These are phyloP conservation scores for Scaptomyza tumidula DNA, from an alignment of 2,888 invertebrate genomes.

Conservation along the genomic window DNA sequence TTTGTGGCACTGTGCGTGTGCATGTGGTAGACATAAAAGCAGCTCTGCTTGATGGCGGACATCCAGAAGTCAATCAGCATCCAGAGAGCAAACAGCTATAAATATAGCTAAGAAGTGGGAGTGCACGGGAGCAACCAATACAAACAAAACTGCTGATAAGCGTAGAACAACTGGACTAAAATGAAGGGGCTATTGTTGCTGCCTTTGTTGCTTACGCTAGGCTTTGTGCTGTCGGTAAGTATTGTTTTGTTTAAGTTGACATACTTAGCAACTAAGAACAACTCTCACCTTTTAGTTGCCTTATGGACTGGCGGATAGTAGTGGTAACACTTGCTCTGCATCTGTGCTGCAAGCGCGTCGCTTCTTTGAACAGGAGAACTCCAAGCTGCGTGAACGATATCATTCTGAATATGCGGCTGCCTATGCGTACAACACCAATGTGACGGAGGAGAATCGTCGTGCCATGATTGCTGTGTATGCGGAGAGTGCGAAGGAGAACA, in stretches of 20 bases:
- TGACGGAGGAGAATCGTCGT: constrained; percentile 89
- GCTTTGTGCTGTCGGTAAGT: constrained; percentile 32
- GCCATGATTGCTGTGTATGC: constrained; percentile 80
- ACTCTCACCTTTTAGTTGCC: constrained; percentile 37
- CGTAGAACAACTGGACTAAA: not conserved
- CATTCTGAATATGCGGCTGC: constrained; percentile 86
- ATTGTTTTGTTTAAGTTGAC: not conserved
- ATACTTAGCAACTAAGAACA: not conserved
- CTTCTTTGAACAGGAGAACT: constrained; percentile 87
- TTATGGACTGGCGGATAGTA: constrained; percentile 12
- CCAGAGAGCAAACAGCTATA: not conserved
- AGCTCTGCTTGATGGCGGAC: constrained; percentile 18
- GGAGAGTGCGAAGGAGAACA: constrained; percentile 75
- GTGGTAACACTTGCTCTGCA: constrained; percentile 56
- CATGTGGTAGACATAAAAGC: constrained; percentile 49
- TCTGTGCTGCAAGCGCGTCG: constrained; percentile 86
- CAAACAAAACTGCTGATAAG: not conserved
- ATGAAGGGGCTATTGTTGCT: constrained; percentile 23
- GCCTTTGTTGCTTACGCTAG: constrained; percentile 4
- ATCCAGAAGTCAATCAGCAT: constrained; percentile 22
- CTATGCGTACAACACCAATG: constrained; percentile 90
- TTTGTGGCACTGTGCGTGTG: constrained; percentile 1
- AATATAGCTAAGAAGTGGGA: not conserved
- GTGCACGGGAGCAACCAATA: not conserved
- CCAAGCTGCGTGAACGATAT: constrained; percentile 86